Evolutionary conservation across 2,888 invertebrate species (phyloP).

Genomic region (Rhingia campestris): DNA sequence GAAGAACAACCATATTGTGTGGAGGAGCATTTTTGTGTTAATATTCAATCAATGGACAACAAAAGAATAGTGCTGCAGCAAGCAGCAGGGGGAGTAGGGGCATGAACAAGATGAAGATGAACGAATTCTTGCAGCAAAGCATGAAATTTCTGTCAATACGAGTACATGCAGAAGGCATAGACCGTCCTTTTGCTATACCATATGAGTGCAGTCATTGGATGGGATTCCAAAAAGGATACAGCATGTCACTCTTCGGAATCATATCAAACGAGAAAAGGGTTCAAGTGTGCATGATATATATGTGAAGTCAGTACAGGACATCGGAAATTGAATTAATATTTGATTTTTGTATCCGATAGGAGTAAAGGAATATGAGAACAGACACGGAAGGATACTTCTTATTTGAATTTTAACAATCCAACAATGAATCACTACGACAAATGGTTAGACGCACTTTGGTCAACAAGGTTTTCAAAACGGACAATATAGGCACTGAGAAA

Average conservation of each 20-base stretch:
- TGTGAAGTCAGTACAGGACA: background rate
- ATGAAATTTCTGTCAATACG: slow-evolving; percentile 51
- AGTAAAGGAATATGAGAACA: background rate
- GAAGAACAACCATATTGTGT: slow-evolving; percentile 15
- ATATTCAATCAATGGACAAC: slow-evolving; percentile 60
- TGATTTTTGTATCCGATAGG: slow-evolving; percentile 22
- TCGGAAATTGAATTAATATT: slow-evolving; percentile 54
- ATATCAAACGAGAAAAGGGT: slow-evolving; percentile 8
- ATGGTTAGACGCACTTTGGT: slow-evolving; percentile 1
- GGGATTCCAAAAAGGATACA: slow-evolving; percentile 38
- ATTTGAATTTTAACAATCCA: slow-evolving; percentile 12
- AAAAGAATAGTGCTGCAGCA: slow-evolving; percentile 42
- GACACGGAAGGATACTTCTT: background rate
- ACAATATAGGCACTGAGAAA: background rate
- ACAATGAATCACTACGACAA: slow-evolving; percentile 12
- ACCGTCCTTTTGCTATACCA: background rate
- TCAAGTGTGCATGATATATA: background rate
- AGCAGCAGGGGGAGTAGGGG: background rate
- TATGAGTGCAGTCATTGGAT: slow-evolving; percentile 34
- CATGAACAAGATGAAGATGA: slow-evolving; percentile 55
- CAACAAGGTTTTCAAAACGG: background rate
- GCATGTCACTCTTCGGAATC: slow-evolving; percentile 19
- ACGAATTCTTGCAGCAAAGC: slow-evolving; percentile 52
- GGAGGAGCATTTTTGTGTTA: slow-evolving; percentile 50
- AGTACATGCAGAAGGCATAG: slow-evolving; percentile 15